Evolutionary conservation across 1,140 invertebrate genomes (phyloP).

Genomic region (Polypedilum vanderplanki): DNA sequence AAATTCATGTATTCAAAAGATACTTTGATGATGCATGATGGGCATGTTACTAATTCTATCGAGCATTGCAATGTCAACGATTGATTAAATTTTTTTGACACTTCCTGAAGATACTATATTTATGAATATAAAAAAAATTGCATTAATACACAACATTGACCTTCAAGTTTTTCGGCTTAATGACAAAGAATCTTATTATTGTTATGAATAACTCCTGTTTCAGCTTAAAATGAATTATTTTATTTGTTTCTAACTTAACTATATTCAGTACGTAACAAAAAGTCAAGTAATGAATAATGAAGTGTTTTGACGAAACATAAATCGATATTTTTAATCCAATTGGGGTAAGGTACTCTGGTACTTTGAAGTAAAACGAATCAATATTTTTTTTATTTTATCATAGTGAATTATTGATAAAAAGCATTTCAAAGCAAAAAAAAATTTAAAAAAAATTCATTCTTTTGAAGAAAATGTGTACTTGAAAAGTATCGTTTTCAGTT

Average conservation of each 20-base stretch:
- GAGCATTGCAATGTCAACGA: constrained; percentile 49
- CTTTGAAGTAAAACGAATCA: neutral
- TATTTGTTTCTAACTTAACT: neutral
- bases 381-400: neutral
- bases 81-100: constrained; percentile 31
- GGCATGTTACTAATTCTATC: constrained; percentile 62
- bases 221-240: neutral
- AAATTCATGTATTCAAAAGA: constrained; percentile 51
- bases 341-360: neutral
- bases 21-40: constrained; percentile 59
- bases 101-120: constrained; percentile 34
- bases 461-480: too few relatives aligned
- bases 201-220: neutral
- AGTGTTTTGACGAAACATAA: neutral
- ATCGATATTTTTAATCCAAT: constrained; percentile 9
- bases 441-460: too few relatives aligned
- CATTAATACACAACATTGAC: neutral
- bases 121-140: constrained; percentile 33
- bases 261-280: neutral
- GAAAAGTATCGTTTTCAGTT: too few relatives aligned
- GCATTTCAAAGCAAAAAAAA: too few relatives aligned
- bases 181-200: neutral
- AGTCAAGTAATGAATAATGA: neutral
- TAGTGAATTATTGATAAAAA: neutral
- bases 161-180: neutral